Evolutionary conservation across 2,888 invertebrate species (phyloP).

Genomic region (Aphrophora alni): DNA sequence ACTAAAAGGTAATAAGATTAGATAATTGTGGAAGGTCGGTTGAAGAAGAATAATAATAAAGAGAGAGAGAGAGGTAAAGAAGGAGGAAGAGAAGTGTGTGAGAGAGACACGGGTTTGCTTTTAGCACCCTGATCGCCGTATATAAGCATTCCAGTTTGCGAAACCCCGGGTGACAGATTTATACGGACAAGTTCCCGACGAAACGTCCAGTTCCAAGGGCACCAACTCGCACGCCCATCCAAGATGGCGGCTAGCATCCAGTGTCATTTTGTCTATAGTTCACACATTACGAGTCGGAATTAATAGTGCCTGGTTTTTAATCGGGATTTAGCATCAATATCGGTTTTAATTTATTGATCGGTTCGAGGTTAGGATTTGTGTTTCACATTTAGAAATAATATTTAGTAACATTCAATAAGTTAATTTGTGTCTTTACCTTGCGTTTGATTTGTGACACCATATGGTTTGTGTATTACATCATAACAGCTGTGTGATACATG

Average conservation of each 20-base stretch:
- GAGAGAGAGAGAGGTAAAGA: conserved; percentile 2
- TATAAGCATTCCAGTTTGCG: conserved; percentile 9
- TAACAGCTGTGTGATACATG: no score
- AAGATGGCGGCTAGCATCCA: conserved; percentile 2
- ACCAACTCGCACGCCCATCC: conserved; percentile 9
- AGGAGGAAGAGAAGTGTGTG: neutral
- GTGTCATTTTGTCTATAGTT: conserved; percentile 9
- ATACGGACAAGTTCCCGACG: neutral
- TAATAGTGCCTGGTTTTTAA: conserved; percentile 2
- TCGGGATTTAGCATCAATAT: conserved; percentile 6
- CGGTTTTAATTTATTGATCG: neutral
- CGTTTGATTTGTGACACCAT: no score
- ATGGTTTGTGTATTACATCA: no score
- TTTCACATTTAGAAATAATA: no score
- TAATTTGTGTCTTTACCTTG: no score
- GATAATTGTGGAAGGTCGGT: neutral
- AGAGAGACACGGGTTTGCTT: neutral
- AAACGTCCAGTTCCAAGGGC: neutral
- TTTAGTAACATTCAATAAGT: no score
- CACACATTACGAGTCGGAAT: neutral
- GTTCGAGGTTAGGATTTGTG: no score
- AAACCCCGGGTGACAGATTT: neutral
- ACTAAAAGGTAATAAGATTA: neutral
- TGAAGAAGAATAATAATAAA: neutral
- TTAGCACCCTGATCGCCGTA: neutral